Conservation (phyloP, 2,113 vertebrate genomes). For the Datnioides undecimradiatus region DNA sequence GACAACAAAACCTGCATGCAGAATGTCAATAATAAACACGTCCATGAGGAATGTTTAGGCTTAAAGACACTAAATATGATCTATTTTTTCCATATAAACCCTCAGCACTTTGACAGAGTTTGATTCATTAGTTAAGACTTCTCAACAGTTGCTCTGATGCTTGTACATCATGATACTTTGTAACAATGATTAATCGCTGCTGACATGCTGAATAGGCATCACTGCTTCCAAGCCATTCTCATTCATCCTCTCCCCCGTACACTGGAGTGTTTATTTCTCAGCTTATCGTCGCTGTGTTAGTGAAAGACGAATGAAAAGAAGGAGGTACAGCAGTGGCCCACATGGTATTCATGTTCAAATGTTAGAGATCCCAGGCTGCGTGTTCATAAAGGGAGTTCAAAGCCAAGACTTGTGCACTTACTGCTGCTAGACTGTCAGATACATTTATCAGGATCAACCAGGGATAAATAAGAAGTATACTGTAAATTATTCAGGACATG, state of each 20-base stretch:
- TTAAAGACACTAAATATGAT: constrained; percentile 37
- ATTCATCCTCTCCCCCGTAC: constrained; percentile 32
- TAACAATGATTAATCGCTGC: constrained; percentile 15
- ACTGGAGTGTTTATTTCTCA: constrained; percentile 22
- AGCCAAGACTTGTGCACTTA: constrained; percentile 42
- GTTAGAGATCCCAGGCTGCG: constrained; percentile 23
- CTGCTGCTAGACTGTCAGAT: constrained; percentile 17
- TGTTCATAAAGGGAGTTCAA: constrained; percentile 56
- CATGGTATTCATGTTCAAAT: constrained; percentile 46
- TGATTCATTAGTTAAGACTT: background rate
- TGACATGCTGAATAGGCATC: constrained; percentile 36
- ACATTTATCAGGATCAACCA: constrained; percentile 17
- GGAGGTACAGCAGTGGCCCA: constrained; percentile 11
- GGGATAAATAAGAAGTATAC: constrained; percentile 4
- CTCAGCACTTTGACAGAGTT: background rate
- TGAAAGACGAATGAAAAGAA: constrained; percentile 33
- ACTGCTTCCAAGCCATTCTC: constrained; percentile 21
- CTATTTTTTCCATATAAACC: constrained; percentile 13
- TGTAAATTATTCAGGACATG: background rate
- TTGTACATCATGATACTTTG: background rate
- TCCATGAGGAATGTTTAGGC: constrained; percentile 75
- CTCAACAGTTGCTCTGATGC: background rate
- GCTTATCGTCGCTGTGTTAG: constrained; percentile 37
- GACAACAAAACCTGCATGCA: constrained; percentile 65
- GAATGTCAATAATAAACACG: constrained; percentile 74